Conservation (phyloP, 2,113 vertebrate species). For the Tauraco erythrolophus region DNA sequence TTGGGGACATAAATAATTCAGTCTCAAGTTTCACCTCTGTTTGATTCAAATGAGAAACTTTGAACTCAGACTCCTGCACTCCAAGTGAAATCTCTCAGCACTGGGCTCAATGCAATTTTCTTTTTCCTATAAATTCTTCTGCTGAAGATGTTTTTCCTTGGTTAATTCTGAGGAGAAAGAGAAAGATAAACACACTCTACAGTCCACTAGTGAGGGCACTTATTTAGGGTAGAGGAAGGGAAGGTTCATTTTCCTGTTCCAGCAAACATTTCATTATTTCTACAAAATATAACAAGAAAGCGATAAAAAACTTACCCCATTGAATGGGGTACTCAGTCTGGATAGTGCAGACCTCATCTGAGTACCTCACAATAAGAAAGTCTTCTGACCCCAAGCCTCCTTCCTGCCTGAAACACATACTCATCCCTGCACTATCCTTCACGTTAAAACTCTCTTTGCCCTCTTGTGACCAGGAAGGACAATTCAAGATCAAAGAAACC, state of each 20-base stretch:
- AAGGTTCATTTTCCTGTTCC: background rate
- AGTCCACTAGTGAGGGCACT: background rate
- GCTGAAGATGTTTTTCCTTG: background rate
- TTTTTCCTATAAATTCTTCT: background rate
- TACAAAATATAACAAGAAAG: background rate
- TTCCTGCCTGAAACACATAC: accelerated
- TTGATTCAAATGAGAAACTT: background rate
- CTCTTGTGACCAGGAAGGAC: background rate
- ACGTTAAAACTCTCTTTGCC: background rate
- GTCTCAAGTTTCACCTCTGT: background rate
- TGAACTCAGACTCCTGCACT: background rate
- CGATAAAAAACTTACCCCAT: background rate
- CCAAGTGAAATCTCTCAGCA: background rate
- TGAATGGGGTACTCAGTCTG: background rate
- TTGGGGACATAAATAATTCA: background rate
- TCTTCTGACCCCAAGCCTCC: background rate
- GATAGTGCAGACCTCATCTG: background rate
- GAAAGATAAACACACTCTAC: background rate
- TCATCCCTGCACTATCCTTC: background rate
- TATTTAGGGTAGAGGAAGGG: background rate
- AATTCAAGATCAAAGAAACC: background rate
- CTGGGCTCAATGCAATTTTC: background rate
- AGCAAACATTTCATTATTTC: background rate
- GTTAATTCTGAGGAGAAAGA: background rate
- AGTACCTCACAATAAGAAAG: background rate